Evolutionary conservation across 2,888 invertebrate species (phyloP).

Genomic region (Dolichopus griseipennis): DNA sequence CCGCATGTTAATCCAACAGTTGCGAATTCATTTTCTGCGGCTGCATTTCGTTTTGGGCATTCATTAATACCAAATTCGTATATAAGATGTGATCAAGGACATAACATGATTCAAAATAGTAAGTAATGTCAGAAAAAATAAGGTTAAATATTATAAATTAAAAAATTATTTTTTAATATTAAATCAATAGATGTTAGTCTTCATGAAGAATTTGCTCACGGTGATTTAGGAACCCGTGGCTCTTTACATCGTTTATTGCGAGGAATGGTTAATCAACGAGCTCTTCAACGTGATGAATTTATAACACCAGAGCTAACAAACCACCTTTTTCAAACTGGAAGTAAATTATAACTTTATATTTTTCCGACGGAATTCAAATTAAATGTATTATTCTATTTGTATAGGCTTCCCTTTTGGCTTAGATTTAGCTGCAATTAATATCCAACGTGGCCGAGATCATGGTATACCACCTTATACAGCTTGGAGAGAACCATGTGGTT

Average conservation of each 20-base stretch:
- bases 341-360: slow-evolving; percentile 25
- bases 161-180: not conserved
- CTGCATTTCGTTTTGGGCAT: slow-evolving; percentile 80
- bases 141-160: not conserved
- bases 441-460: slow-evolving; percentile 80
- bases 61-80: slow-evolving; percentile 74
- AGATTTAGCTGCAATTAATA: slow-evolving; percentile 80
- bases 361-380: not conserved
- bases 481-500: slow-evolving; percentile 72
- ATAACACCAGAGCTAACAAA: slow-evolving; percentile 73
- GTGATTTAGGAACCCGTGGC: slow-evolving; percentile 67
- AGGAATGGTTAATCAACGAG: slow-evolving; percentile 67
- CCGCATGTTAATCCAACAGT: slow-evolving; percentile 61
- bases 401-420: slow-evolving; percentile 65
- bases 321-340: slow-evolving; percentile 67
- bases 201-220: slow-evolving; percentile 66
- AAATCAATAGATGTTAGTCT: slow-evolving; percentile 60
- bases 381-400: slow-evolving; percentile 11
- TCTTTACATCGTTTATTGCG: slow-evolving; percentile 70
- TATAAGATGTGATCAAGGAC: slow-evolving; percentile 61
- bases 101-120: slow-evolving; percentile 64
- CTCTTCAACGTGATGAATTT: slow-evolving; percentile 72
- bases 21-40: slow-evolving; percentile 69
- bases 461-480: slow-evolving; percentile 70
- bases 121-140: slow-evolving; percentile 35